Percentiles rank a stretch among this genome's conserved stretches.
These are phyloP conservation scores for Magallana nippona DNA, from an alignment of 2,888 invertebrate genomes.

Conservation along the genomic window DNA sequence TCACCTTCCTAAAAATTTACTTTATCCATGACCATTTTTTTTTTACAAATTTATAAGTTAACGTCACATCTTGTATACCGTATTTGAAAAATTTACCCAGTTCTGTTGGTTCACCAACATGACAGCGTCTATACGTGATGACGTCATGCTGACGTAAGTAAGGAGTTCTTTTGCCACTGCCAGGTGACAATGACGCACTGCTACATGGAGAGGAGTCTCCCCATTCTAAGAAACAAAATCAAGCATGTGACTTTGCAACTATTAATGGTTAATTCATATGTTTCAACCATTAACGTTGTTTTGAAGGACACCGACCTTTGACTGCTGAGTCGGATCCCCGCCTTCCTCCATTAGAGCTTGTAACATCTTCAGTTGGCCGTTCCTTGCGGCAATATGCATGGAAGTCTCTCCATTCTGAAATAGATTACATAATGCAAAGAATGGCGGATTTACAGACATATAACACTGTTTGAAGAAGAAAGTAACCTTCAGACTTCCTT, in stretches of 20 bases:
- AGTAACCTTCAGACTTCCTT: too few relatives aligned
- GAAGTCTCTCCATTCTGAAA: constrained; percentile 92
- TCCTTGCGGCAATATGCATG: constrained; percentile 95
- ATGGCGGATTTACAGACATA: background rate
- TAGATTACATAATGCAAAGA: constrained; percentile 16
- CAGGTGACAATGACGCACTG: constrained; percentile 87
- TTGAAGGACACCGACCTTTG: constrained; percentile 86
- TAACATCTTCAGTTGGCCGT: constrained; percentile 93
- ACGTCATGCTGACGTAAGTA: constrained; percentile 71
- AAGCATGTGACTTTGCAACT: too few relatives aligned
- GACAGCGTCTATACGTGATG: constrained; percentile 86
- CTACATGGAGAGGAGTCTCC: constrained; percentile 97
- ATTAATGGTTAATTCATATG: background rate
- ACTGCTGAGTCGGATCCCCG: constrained; percentile 93
- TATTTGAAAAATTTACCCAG: constrained; percentile 80
- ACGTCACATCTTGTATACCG: too few relatives aligned
- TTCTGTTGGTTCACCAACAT: constrained; percentile 92
- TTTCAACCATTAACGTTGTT: too few relatives aligned
- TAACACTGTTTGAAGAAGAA: background rate
- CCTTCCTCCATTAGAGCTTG: constrained; percentile 93
- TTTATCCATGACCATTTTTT: too few relatives aligned
- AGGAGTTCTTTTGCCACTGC: constrained; percentile 93
- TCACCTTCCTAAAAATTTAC: constrained; percentile 87
- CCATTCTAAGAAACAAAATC: constrained; percentile 85
- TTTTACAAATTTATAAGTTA: too few relatives aligned